These are phyloP conservation scores for Epistrophe grossulariae DNA, from an alignment of 2,888 invertebrate species.

Conservation along the genomic window DNA sequence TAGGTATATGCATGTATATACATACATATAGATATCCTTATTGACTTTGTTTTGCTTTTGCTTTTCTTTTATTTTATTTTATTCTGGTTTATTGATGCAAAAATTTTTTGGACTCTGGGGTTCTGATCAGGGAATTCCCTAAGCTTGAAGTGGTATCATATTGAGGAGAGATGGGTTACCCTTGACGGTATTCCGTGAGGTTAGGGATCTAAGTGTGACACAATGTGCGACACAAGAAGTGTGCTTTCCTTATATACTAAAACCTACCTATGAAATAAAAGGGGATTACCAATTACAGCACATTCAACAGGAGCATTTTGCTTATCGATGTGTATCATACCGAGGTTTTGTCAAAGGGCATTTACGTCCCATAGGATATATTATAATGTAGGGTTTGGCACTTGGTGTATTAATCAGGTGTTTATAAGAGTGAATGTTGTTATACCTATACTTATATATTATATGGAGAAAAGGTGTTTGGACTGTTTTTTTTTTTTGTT, in stretches of 20 bases:
- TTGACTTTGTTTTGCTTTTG: slow-evolving; percentile 65
- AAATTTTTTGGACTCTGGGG: slow-evolving; percentile 25
- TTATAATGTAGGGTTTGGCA: slow-evolving; percentile 26
- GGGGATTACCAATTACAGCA: slow-evolving; percentile 67
- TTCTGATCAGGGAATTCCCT: slow-evolving; percentile 66
- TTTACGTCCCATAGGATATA: background rate
- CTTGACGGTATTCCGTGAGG: slow-evolving; percentile 62
- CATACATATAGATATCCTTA: slow-evolving; percentile 7
- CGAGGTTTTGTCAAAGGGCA: slow-evolving; percentile 35
- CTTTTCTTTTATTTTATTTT: slow-evolving; percentile 55
- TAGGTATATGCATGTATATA: too few relatives aligned
- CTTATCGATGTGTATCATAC: slow-evolving; percentile 61
- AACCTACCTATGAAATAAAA: slow-evolving; percentile 12
- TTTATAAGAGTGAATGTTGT: background rate
- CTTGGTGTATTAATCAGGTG: slow-evolving; percentile 41
- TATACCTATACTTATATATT: background rate
- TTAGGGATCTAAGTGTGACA: slow-evolving; percentile 66
- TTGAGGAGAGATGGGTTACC: slow-evolving; percentile 68
- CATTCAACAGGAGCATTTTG: slow-evolving; percentile 71
- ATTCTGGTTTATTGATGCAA: slow-evolving; percentile 41
- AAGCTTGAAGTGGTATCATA: slow-evolving; percentile 45
- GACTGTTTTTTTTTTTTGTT: too few relatives aligned
- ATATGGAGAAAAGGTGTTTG: background rate
- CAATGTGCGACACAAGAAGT: slow-evolving; percentile 60
- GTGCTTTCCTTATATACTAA: slow-evolving; percentile 48